Evolutionary conservation across 2,113 vertebrate genomes (phyloP), one percentile per base, ranked within the genome.

Genomic region (Mustelus asterias): DNA sequence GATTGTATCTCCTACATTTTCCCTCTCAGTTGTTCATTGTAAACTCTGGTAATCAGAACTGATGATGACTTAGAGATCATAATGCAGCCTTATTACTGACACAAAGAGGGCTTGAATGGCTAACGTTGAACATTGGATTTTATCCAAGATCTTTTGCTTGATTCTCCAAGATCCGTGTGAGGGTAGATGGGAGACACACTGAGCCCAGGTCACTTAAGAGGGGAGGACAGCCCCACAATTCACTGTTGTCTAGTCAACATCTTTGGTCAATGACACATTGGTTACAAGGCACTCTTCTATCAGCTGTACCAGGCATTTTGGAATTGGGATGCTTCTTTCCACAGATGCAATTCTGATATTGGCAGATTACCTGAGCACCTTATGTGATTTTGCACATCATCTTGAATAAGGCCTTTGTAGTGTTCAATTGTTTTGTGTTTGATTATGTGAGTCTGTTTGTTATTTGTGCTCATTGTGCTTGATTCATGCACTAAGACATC

Each of bases 21-120:
- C 4, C 88, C 29, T 63, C 63, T 93, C 3, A 93, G 20, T 37
- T 93, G 89, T n/a, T 93, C 89, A 93, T 93, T 93, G 89, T 67
- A 24, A 93, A 37, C 60, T 93, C 89, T 37, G 16, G 18, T n/a
- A 65, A 67, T 22, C 58, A 93, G 60, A 93, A 24, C 60, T 9
- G 14, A 65, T 65, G 16, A 24, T 37, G 37, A 24, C 54, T 90
- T 7, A 63, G 48, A 33, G 88, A 60, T 29, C 29, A 60, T 90
- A 60, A 90, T 33, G 88, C 48, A 33, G 26, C 88, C 13, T 90
- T 90, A 33, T 33, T 60, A 90, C 24, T 90, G 0, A 16, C 54
- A 60, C 88, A 63, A 90, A 88, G 48, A 60, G 60, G 14, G 48
- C 14, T 90, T 60, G 88, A n/a, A 58, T 90, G 54, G 33, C 10